phyloP scores from a whole-genome alignment of 1,140 invertebrate genomes.

The Protaetia brevitarsis region DNA sequence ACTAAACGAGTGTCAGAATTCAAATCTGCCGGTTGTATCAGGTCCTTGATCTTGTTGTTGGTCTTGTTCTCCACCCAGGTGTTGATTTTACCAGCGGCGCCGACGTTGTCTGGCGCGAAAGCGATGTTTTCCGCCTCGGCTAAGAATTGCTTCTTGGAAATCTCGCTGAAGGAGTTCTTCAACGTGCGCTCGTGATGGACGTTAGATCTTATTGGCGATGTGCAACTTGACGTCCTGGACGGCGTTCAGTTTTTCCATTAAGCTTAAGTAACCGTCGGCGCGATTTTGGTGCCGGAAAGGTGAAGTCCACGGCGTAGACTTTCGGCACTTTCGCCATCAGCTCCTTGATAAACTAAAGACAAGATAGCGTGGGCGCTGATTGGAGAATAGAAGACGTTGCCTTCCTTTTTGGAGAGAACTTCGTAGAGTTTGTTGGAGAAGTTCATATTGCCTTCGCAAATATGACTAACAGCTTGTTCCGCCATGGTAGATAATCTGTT shows the following conservation, averaged over 20 bases:
- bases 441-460: not conserved
- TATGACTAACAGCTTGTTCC: not conserved
- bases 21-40: constrained; percentile 58
- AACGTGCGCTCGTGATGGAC: constrained; percentile 53
- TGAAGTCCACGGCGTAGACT: constrained; percentile 49
- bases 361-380: constrained; percentile 50
- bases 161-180: constrained; percentile 49
- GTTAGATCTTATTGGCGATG: constrained; percentile 65
- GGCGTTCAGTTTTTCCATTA: constrained; percentile 47
- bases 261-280: constrained; percentile 46
- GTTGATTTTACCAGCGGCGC: constrained; percentile 59
- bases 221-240: constrained; percentile 53
- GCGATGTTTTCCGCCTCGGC: constrained; percentile 55
- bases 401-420: constrained; percentile 29
- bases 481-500: too few species aligned
- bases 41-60: constrained; percentile 66
- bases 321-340: constrained; percentile 55
- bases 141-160: constrained; percentile 51
- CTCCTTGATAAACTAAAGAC: constrained; percentile 54
- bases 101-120: constrained; percentile 47
- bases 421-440: constrained; percentile 38
- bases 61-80: constrained; percentile 72
- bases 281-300: constrained; percentile 30
- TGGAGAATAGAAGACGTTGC: constrained; percentile 51
- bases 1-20: constrained; percentile 60